phyloP scores from a whole-genome alignment of 2,888 invertebrate species.

The Phymatocera aterrima region DNA sequence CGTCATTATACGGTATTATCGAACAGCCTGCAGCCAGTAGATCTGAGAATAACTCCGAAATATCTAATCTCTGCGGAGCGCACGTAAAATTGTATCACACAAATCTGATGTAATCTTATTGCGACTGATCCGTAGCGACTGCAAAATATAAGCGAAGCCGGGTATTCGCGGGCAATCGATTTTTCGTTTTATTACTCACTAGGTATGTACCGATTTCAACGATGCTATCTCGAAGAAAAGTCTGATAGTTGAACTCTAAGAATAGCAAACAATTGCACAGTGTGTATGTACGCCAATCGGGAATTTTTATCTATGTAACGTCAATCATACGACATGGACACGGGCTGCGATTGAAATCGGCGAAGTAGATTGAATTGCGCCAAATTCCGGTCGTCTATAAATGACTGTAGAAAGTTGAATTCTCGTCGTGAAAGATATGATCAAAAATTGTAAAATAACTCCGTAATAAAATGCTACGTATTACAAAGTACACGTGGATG shows the following conservation, averaged over 20 bases:
- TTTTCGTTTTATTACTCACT: neutral
- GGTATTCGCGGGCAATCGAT: too few species aligned
- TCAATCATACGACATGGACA: neutral
- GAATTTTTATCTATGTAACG: neutral
- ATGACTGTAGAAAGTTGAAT: neutral
- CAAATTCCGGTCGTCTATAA: neutral
- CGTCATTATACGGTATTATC: neutral
- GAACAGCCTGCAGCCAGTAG: neutral
- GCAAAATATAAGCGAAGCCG: neutral
- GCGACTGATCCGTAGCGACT: neutral
- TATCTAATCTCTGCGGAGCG: neutral
- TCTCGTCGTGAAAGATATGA: neutral
- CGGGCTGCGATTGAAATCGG: neutral
- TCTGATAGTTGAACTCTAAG: neutral
- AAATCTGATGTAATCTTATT: neutral
- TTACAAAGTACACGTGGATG: too few species aligned
- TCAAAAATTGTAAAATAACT: too few species aligned
- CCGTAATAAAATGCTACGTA: too few species aligned
- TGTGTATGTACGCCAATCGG: neutral
- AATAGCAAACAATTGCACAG: neutral
- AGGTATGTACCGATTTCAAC: too few species aligned
- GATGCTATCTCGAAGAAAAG: neutral
- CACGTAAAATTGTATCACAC: neutral
- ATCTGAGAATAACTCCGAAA: neutral
- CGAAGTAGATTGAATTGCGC: neutral